These are phyloP conservation scores for Martes flavigula DNA, from an alignment of 2,797 vertebrate genomes.

Conservation along the genomic window DNA sequence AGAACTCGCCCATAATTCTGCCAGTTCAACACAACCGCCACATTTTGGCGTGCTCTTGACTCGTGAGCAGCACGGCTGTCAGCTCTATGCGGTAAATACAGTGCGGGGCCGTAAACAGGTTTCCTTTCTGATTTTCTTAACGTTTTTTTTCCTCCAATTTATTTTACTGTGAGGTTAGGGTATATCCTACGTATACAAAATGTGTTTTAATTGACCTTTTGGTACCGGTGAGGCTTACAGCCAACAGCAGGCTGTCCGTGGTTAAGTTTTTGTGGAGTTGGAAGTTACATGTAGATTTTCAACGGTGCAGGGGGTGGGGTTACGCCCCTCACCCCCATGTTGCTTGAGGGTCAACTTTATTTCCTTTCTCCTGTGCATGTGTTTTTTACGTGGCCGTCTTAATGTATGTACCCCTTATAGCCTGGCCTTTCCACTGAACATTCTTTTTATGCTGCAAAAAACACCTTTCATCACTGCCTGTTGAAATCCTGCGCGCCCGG, in stretches of 20 bases:
- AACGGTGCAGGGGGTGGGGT: background rate
- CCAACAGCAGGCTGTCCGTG: background rate
- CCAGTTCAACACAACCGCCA: background rate
- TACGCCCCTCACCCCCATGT: background rate
- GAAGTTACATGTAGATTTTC: background rate
- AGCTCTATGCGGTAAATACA: rapidly evolving
- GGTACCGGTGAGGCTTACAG: background rate
- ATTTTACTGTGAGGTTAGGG: background rate
- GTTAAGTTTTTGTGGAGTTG: background rate
- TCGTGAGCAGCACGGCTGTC: background rate
- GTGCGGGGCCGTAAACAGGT: background rate
- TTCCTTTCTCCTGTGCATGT: background rate
- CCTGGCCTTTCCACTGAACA: background rate
- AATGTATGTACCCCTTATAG: background rate
- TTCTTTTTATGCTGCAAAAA: background rate
- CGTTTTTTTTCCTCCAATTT: background rate
- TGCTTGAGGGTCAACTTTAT: background rate
- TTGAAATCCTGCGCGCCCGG: too few relatives aligned
- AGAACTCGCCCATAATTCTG: too few relatives aligned
- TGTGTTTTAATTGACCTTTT: background rate
- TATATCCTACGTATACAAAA: background rate
- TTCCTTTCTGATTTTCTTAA: background rate
- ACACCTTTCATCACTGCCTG: background rate
- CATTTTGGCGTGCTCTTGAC: background rate
- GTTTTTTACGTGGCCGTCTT: background rate